phyloP scores from a whole-genome alignment of 2,888 invertebrate genomes.

The Dynastes tityus region DNA sequence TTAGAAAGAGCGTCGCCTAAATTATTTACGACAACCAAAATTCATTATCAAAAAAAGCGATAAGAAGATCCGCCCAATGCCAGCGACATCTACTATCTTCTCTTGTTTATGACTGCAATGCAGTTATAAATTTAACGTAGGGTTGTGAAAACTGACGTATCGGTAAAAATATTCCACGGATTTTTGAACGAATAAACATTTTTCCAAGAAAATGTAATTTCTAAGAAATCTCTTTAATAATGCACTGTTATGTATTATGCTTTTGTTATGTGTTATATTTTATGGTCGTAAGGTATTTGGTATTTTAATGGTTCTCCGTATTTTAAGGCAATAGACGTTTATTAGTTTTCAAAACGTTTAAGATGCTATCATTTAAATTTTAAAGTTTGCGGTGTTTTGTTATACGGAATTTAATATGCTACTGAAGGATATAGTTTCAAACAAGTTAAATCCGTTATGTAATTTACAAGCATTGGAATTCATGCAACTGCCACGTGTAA shows the following conservation, averaged over 20 bases:
- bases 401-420: not conserved
- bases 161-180: not conserved
- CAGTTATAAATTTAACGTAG: not conserved
- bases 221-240: constrained; percentile 14
- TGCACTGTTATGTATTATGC: not conserved
- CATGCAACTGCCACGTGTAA: too few relatives aligned
- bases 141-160: not conserved
- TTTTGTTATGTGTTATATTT: not conserved
- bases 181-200: not conserved
- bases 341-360: not conserved
- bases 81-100: not conserved
- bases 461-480: too few relatives aligned
- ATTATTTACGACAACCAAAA: not conserved
- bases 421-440: too few relatives aligned
- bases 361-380: not conserved
- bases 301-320: constrained; percentile 2
- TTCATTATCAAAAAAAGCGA: not conserved
- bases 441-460: too few relatives aligned
- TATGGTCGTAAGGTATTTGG: constrained; percentile 2
- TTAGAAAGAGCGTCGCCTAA: constrained; percentile 6
- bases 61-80: not conserved
- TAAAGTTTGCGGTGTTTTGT: not conserved
- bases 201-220: constrained; percentile 5
- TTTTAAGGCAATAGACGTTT: not conserved
- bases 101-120: not conserved